Conservation (phyloP, 2,797 vertebrate genomes). For the Ctenosaura bakeri region DNA sequence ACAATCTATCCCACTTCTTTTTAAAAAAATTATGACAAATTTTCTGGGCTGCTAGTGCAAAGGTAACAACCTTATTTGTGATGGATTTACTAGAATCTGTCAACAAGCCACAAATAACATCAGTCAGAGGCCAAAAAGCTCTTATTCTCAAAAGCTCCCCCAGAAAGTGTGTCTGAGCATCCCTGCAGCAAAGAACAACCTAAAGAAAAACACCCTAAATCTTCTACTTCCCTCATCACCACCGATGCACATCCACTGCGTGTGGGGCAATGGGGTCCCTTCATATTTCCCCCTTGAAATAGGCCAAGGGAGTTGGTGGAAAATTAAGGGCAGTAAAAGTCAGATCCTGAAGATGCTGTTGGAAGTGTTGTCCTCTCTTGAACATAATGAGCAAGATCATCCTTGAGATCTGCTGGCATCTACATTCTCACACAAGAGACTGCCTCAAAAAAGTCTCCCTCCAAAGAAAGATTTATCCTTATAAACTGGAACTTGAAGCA, state of each 20-base stretch:
- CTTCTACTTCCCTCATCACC: not conserved
- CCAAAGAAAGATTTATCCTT: not conserved
- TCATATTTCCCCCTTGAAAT: not conserved
- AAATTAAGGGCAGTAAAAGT: not conserved
- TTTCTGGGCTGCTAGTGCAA: slow-evolving; percentile 9
- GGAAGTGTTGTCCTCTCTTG: not conserved
- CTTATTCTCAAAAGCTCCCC: not conserved
- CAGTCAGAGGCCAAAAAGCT: not conserved
- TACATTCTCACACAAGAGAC: not conserved
- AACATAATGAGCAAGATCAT: not conserved
- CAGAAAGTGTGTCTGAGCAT: not conserved
- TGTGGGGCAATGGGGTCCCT: not conserved
- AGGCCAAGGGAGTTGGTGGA: not conserved
- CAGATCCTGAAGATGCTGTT: not conserved
- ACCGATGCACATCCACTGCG: not conserved
- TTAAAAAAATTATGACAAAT: not conserved
- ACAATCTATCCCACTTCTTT: not conserved
- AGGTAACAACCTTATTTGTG: not conserved
- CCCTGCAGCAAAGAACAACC: not conserved
- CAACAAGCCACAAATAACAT: not conserved
- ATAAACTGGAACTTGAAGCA: not conserved
- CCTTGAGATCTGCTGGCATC: not conserved
- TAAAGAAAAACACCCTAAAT: not conserved
- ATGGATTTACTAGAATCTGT: not conserved
- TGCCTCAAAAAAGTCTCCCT: not conserved